Percentiles rank a stretch among this genome's conserved stretches.
Evolutionary conservation across 2,113 vertebrate species (phyloP).

Genomic region (Chionodraco myersi): DNA sequence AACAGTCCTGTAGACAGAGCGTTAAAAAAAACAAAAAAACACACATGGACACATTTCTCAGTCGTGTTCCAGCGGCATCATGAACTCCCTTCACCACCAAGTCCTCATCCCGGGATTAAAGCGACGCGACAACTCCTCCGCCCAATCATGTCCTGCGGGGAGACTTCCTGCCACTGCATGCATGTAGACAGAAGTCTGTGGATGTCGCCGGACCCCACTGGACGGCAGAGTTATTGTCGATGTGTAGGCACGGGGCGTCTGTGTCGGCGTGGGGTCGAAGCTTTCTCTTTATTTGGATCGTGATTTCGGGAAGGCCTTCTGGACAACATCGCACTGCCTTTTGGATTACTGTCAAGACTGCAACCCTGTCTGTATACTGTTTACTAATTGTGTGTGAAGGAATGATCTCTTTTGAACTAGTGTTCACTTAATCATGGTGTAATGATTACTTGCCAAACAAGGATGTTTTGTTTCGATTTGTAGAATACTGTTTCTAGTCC

Average conservation of each 20-base stretch:
- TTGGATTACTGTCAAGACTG: conserved; percentile 32
- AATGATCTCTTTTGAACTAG: too few relatives aligned
- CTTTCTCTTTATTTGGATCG: conserved; percentile 12
- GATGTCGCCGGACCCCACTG: conserved; percentile 51
- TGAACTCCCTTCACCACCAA: conserved; percentile 67
- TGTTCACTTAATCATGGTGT: too few relatives aligned
- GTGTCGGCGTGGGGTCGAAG: not conserved
- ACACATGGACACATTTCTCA: conserved; percentile 60
- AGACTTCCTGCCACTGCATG: conserved; percentile 60
- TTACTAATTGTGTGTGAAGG: not conserved
- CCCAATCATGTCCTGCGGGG: conserved; percentile 40
- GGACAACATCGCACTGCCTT: conserved; percentile 33
- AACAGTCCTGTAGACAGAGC: conserved; percentile 57
- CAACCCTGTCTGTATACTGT: conserved; percentile 17
- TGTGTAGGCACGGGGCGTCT: conserved; percentile 13
- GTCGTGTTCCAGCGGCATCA: conserved; percentile 73
- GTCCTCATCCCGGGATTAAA: conserved; percentile 73
- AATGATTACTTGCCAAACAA: too few relatives aligned
- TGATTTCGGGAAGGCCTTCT: conserved; percentile 8
- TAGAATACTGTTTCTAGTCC: too few relatives aligned
- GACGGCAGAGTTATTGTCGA: conserved; percentile 26
- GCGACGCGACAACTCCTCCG: conserved; percentile 25
- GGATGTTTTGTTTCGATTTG: too few relatives aligned
- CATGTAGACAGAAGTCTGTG: conserved; percentile 56
- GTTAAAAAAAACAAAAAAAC: conserved; percentile 20